Percentiles rank a stretch among this genome's conserved stretches.
Conservation (phyloP, 2,113 vertebrate species). For the Daubentonia madagascariensis region DNA sequence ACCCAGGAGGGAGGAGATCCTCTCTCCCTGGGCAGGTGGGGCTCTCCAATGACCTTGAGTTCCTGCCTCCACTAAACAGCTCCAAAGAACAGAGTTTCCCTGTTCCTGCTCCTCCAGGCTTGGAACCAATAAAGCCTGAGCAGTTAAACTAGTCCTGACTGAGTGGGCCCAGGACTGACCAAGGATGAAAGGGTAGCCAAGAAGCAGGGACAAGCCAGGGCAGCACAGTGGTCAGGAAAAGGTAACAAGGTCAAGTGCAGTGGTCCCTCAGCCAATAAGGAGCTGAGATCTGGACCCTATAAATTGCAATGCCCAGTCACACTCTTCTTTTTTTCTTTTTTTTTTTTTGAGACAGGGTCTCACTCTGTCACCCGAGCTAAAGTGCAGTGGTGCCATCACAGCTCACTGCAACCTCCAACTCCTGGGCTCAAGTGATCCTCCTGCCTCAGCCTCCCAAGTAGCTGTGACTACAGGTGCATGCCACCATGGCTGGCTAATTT, state of each 20-base stretch:
- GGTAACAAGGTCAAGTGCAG: background rate
- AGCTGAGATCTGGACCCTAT: background rate
- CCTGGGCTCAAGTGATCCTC: too few relatives aligned
- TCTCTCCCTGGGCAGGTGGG: background rate
- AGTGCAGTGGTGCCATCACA: too few relatives aligned
- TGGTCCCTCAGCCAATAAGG: background rate
- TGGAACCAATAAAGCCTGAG: background rate
- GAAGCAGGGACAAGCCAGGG: background rate
- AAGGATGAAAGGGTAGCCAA: background rate
- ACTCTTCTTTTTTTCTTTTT: too few relatives aligned
- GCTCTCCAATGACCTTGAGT: background rate
- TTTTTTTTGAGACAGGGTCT: too few relatives aligned
- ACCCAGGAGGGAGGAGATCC: background rate
- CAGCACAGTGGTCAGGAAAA: accelerated
- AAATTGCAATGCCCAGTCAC: background rate
- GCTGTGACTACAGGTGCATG: too few relatives aligned
- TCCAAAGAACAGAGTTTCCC: background rate
- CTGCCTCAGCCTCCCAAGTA: too few relatives aligned
- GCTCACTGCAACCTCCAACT: too few relatives aligned
- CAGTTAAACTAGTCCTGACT: background rate
- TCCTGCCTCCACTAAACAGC: background rate
- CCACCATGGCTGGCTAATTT: too few relatives aligned
- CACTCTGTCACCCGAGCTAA: too few relatives aligned
- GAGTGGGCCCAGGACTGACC: background rate
- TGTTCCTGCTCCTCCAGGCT: background rate